Conservation (phyloP, 2,113 vertebrate species). For the Pedetes capensis region DNA sequence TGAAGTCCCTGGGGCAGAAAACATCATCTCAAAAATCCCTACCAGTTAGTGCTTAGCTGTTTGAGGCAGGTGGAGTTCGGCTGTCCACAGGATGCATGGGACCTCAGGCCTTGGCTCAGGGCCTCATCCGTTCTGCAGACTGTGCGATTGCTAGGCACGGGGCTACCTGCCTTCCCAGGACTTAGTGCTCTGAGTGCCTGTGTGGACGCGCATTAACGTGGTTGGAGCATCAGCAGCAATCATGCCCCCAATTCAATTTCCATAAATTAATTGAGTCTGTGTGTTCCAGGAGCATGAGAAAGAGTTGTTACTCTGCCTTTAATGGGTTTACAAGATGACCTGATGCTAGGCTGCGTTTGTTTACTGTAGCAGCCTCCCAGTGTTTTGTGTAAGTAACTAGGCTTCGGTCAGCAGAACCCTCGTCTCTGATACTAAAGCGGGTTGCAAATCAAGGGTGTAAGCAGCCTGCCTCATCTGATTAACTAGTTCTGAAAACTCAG, state of each 20-base stretch:
- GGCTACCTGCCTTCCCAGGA: not conserved
- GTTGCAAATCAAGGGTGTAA: not conserved
- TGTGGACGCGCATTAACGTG: accelerated
- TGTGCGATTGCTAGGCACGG: not conserved
- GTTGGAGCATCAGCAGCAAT: not conserved
- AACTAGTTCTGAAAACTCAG: not conserved
- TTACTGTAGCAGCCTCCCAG: not conserved
- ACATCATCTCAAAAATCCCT: not conserved
- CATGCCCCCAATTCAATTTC: not conserved
- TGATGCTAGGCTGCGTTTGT: not conserved
- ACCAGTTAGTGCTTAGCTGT: accelerated
- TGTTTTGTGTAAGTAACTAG: not conserved
- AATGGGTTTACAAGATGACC: not conserved
- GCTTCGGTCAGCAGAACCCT: too few species aligned
- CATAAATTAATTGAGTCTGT: not conserved
- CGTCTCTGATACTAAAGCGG: not conserved
- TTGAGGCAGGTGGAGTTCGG: not conserved
- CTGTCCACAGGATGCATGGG: not conserved
- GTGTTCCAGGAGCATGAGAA: not conserved
- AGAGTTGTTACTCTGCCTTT: not conserved
- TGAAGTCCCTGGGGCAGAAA: not conserved
- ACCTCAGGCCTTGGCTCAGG: not conserved
- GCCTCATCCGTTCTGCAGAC: accelerated
- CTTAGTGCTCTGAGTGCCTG: not conserved
- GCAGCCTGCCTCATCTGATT: not conserved